Percentiles rank a stretch among this genome's conserved stretches.
Conservation (phyloP, 2,113 vertebrate species). For the Hippoglossus stenolepis region DNA sequence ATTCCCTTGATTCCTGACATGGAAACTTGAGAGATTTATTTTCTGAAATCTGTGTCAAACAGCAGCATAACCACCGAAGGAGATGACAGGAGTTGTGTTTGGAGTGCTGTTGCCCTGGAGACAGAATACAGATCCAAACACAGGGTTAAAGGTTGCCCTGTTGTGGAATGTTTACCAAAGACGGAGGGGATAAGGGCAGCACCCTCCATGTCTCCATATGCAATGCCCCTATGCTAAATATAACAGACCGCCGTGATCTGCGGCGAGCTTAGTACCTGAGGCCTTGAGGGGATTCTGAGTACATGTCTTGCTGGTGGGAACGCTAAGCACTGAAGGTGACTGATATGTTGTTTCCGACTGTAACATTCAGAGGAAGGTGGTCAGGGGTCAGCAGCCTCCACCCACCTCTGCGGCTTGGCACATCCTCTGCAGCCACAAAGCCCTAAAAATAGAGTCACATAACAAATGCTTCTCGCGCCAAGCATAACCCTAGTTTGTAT, state of each 20-base stretch:
- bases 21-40: not conserved
- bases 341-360: conserved; percentile 81
- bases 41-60: conserved; percentile 5
- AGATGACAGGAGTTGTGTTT: conserved; percentile 27
- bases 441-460: conserved; percentile 68
- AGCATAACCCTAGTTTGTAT: conserved; percentile 17
- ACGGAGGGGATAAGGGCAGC: conserved; percentile 27
- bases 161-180: conserved; percentile 58
- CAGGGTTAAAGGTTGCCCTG: conserved; percentile 52
- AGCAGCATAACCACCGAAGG: not conserved
- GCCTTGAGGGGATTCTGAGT: conserved; percentile 20
- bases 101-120: conserved; percentile 32
- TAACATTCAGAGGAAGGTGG: conserved; percentile 72
- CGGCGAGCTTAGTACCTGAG: conserved; percentile 12
- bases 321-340: conserved; percentile 49
- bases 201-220: conserved; percentile 43
- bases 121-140: conserved; percentile 65
- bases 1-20: not conserved
- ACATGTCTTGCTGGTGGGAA: conserved; percentile 54
- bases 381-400: conserved; percentile 66
- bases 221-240: conserved; percentile 57
- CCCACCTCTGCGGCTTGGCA: conserved; percentile 65
- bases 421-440: conserved; percentile 62
- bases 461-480: conserved; percentile 48
- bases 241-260: conserved; percentile 33